Evolutionary conservation across 2,797 vertebrate genomes (phyloP).

Genomic region (Halcyon chelicuti): DNA sequence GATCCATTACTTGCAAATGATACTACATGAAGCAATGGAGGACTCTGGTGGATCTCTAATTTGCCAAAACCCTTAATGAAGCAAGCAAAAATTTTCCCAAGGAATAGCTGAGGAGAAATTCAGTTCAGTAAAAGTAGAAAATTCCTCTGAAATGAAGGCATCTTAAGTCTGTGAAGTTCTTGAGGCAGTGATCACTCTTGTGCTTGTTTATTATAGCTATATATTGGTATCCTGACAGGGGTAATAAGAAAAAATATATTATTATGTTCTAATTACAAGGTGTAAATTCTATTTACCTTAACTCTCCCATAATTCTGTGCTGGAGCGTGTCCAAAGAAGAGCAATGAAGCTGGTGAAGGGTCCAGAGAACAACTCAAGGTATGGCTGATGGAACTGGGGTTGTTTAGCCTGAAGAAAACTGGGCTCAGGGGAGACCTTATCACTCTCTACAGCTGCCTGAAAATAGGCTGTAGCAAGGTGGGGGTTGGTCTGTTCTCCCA

Average conservation of each 20-base stretch:
- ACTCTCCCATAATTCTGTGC: background rate
- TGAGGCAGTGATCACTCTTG: background rate
- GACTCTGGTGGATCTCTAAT: background rate
- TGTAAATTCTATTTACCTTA: background rate
- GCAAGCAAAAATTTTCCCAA: background rate
- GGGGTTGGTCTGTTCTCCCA: too few species aligned
- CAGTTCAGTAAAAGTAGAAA: background rate
- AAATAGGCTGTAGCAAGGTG: too few species aligned
- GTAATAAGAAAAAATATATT: background rate
- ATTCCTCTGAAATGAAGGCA: background rate
- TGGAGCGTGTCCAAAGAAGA: too few species aligned
- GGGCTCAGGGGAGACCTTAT: too few species aligned
- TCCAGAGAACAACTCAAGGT: too few species aligned
- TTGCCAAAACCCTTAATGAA: background rate
- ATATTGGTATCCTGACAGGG: background rate
- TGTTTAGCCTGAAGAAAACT: too few species aligned
- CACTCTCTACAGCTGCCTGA: too few species aligned
- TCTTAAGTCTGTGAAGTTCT: background rate
- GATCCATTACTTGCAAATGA: background rate
- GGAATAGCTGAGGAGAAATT: background rate
- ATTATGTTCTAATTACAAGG: background rate
- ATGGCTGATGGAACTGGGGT: too few species aligned
- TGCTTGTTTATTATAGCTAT: background rate
- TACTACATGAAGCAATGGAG: background rate
- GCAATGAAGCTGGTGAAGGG: too few species aligned